Evolutionary conservation across 1,140 invertebrate species (phyloP).

Genomic region (Chironomus striatipennis): DNA sequence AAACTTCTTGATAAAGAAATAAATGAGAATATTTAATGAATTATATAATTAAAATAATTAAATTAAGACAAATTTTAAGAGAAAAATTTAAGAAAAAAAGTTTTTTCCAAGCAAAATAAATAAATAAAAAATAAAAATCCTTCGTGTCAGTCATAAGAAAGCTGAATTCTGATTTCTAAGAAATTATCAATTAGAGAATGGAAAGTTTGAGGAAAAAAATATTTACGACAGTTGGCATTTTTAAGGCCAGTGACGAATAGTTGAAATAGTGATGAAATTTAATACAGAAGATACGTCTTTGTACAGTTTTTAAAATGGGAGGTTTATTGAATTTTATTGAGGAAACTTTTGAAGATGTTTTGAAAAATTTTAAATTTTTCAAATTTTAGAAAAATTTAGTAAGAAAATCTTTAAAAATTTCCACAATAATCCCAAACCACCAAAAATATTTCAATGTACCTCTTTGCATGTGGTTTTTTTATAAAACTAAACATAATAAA

Average conservation of each 20-base stretch:
- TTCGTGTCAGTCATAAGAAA: too few species aligned
- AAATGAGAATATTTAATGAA: conserved; percentile 8
- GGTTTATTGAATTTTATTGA: not conserved
- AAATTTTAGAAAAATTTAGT: not conserved
- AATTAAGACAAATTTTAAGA: not conserved
- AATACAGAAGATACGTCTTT: not conserved
- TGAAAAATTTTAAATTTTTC: not conserved
- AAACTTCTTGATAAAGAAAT: not conserved
- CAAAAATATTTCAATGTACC: conserved; percentile 15
- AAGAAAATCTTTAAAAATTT: too few species aligned
- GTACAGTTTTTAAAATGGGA: not conserved
- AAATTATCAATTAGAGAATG: not conserved
- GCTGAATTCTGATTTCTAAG: too few species aligned
- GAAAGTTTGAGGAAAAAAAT: not conserved
- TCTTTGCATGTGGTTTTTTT: conserved; percentile 18
- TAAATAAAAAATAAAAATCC: not conserved
- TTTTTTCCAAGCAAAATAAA: not conserved
- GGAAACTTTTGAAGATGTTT: not conserved
- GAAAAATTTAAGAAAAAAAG: not conserved
- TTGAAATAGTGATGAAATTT: not conserved
- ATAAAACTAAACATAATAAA: not conserved
- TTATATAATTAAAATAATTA: conserved; percentile 19
- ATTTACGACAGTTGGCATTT: not conserved
- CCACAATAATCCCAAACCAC: too few species aligned
- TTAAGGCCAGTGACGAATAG: not conserved